Conservation (phyloP, 2,797 vertebrate species). For the Chloroceryle amazona region DNA sequence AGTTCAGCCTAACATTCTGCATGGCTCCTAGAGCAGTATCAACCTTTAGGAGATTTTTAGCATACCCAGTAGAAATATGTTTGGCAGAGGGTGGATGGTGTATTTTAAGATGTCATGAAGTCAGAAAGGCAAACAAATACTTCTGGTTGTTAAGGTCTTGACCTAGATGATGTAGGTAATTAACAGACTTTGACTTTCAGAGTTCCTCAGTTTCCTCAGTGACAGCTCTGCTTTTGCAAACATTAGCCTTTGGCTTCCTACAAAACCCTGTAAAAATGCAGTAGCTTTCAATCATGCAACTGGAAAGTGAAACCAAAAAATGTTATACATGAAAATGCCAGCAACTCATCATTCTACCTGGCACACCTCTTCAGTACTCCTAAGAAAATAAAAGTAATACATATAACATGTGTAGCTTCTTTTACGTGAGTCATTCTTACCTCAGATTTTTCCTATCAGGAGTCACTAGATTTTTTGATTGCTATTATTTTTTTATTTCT, state of each 20-base stretch:
- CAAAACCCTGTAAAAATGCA: background rate
- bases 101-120: background rate
- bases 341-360: background rate
- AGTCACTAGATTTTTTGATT: background rate
- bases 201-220: background rate
- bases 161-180: background rate
- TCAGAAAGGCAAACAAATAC: background rate
- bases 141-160: background rate
- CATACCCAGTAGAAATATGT: background rate
- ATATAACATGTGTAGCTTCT: background rate
- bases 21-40: background rate
- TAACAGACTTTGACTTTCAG: background rate
- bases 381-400: background rate
- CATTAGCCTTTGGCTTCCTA: background rate
- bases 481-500: background rate
- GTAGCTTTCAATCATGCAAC: background rate
- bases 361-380: background rate
- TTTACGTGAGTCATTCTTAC: background rate
- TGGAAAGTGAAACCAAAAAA: background rate
- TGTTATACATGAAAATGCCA: background rate
- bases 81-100: background rate
- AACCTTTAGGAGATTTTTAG: background rate
- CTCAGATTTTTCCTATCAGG: background rate
- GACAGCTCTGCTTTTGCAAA: background rate
- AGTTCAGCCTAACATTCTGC: rapidly evolving